Conservation (phyloP, 2,113 vertebrate species). For the Neotoma lepida region DNA sequence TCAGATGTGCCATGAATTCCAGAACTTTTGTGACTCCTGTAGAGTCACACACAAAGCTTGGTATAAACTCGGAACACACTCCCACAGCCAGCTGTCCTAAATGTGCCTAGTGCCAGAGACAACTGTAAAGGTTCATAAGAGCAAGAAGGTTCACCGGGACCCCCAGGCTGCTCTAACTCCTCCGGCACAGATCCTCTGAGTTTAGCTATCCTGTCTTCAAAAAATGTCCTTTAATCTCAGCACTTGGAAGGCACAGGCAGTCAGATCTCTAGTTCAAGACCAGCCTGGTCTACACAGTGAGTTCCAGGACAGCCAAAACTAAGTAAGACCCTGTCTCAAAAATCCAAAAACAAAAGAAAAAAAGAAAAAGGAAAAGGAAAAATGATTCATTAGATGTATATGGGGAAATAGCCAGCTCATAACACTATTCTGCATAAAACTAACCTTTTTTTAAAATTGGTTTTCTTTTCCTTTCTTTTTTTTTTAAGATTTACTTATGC, state of each 20-base stretch:
- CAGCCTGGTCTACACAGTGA: neutral
- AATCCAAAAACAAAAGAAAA: neutral
- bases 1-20: constrained; percentile 1
- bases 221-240: neutral
- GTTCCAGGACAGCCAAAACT: neutral
- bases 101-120: neutral
- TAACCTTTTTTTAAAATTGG: neutral
- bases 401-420: neutral
- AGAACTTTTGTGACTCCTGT: neutral
- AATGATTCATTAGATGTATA: neutral
- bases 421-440: constrained; percentile 37
- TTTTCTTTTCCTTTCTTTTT: no score
- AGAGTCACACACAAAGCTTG: neutral
- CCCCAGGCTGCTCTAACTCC: neutral
- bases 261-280: neutral
- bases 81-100: neutral
- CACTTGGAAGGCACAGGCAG: neutral
- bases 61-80: neutral
- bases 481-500: neutral
- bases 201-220: neutral
- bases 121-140: neutral
- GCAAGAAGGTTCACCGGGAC: neutral
- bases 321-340: neutral
- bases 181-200: neutral
- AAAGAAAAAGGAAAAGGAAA: neutral